Base-by-base conservation (phyloP, 2,888 invertebrate species). In the Cephus nigrinus region DNA sequence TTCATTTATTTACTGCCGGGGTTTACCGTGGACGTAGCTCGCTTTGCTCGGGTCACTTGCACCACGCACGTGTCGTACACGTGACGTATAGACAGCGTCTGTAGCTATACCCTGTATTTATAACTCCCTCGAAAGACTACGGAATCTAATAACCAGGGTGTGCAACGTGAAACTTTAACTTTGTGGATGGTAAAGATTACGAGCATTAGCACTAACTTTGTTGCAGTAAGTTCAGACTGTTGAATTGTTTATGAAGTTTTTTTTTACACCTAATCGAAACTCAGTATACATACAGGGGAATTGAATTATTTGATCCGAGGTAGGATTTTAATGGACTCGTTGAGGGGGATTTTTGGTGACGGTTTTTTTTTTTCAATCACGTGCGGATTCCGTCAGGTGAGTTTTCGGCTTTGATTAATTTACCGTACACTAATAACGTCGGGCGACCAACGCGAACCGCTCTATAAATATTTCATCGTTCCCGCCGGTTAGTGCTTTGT, bases 401-500 rank as follows among this genome's bases (percentile, higher is more conserved):
- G 0, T 9, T 5, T 55, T 15, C 23, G 23, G 23, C 9, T 55
- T 55, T 5, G 9, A 55, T 23, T 1, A 55, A 23, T 55, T 55
- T 23, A 5, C 9, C 23, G 2, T 15, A 55, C 23, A 23, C 55
- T 23, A 55, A 23, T 55, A 55, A 55, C 2, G 0, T 55, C 9
- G 55, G 5, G 1, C 55, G 55, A 23, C 2, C 23, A 2, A 3
- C 15, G 55, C 23, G 23, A 23, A 55, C 9, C 2, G 23, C 23
- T 31, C 71, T 3, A 71, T 71, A 4, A 32, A 71, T 71, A 71
- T 71, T 32, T 23, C 31, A 5, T 11, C 15, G 71, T 71, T 71
- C 71, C n/a, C 75, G 72, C 78, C 75, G 68, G 77, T 72, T 81
- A 74, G 77, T 76, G 74, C 69, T 79, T 74, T 35, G 73, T 83